Evolutionary conservation across 2,888 invertebrate genomes (phyloP).

Genomic region (Thyatira batis): DNA sequence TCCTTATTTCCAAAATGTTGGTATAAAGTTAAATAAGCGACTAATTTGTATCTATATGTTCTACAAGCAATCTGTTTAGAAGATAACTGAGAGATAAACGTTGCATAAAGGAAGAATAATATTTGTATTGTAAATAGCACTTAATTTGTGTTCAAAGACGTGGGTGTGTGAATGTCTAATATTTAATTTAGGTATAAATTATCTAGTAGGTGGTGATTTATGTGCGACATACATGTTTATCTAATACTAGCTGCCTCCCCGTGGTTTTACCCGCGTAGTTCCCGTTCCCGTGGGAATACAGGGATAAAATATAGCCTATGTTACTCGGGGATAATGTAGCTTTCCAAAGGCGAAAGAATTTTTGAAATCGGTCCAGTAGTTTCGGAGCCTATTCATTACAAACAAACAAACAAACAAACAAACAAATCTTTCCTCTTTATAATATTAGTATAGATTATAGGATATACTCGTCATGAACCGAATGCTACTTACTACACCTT

Average conservation of each 20-base stretch:
- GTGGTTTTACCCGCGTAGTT: no score
- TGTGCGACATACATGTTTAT: not conserved
- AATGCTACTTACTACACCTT: no score
- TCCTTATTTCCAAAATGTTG: no score
- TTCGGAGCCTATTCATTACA: no score
- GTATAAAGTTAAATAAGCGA: slow-evolving; percentile 9
- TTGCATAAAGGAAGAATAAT: slow-evolving; percentile 13
- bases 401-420: no score
- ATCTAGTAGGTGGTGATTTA: slow-evolving; percentile 9
- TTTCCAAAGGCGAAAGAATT: no score
- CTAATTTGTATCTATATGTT: slow-evolving; percentile 29
- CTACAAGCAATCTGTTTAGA: slow-evolving; percentile 20
- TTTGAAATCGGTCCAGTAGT: no score
- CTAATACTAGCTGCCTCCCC: not conserved
- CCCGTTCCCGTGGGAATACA: no score
- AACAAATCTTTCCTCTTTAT: no score
- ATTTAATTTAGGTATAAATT: slow-evolving; percentile 15
- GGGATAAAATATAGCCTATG: not conserved
- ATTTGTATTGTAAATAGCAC: slow-evolving; percentile 24
- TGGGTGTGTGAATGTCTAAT: slow-evolving; percentile 17
- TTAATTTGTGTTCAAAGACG: slow-evolving; percentile 4
- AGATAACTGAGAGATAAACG: slow-evolving; percentile 20
- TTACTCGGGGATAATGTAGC: no score
- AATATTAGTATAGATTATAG: no score
- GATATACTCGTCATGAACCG: no score